Percentiles rank a stretch among this genome's conserved stretches.
Evolutionary conservation across 2,888 invertebrate genomes (phyloP).

Genomic region (Euzetes globulus): DNA sequence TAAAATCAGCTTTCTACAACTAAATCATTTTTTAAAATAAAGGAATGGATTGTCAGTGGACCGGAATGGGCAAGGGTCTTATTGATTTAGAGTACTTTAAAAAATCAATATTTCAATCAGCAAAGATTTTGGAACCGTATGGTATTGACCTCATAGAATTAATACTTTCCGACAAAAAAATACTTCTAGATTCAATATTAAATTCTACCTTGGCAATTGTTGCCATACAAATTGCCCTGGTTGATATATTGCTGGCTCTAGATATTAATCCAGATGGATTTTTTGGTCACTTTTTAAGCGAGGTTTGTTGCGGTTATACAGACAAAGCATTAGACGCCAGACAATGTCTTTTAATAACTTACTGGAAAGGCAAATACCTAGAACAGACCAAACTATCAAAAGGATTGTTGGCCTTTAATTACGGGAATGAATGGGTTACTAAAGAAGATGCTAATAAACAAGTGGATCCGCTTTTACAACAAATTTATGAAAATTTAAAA

Average conservation of each 20-base stretch:
- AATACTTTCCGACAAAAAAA: slow-evolving; percentile 43
- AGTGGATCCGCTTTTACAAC: slow-evolving; percentile 58
- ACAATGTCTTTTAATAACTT: slow-evolving; percentile 52
- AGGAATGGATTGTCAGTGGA: slow-evolving; percentile 51
- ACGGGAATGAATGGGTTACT: slow-evolving; percentile 85
- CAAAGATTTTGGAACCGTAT: slow-evolving; percentile 46
- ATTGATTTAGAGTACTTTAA: slow-evolving; percentile 50
- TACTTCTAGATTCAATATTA: slow-evolving; percentile 47
- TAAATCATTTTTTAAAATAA: background rate
- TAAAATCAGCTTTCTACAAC: background rate
- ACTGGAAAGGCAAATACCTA: slow-evolving; percentile 53
- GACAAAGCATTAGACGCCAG: slow-evolving; percentile 52
- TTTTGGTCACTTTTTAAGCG: slow-evolving; percentile 53
- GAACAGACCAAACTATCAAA: background rate
- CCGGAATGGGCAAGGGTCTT: slow-evolving; percentile 51
- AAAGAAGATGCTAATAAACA: slow-evolving; percentile 74
- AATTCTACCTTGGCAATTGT: slow-evolving; percentile 50
- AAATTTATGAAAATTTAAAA: no score
- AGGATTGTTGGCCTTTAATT: slow-evolving; percentile 67
- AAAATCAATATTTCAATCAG: slow-evolving; percentile 47
- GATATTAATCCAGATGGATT: slow-evolving; percentile 52
- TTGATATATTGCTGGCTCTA: slow-evolving; percentile 42
- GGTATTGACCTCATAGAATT: slow-evolving; percentile 49
- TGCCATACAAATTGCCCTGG: slow-evolving; percentile 50
- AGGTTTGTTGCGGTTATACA: slow-evolving; percentile 53